Base-by-base conservation (phyloP, 1,140 invertebrate genomes). In the Vollenhovia emeryi region DNA sequence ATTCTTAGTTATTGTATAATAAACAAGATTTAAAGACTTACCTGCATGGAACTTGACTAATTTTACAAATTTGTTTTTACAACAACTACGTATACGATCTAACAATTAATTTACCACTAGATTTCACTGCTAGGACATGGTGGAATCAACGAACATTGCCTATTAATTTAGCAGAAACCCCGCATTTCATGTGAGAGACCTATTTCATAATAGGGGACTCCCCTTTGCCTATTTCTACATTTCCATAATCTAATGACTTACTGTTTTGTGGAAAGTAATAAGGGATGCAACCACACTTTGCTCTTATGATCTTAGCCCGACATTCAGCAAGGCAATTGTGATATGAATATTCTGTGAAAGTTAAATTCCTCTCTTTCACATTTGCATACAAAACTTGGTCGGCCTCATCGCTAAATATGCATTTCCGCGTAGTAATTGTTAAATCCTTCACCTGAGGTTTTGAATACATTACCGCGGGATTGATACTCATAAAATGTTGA, bases 301-400 rank as follows among this genome's bases (percentile, higher is more conserved):
- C 78, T 2, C 93, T 90, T 1, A 95, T 93, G 18, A 95, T 92
- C 8, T 91, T 89, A 15, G 95, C 92, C 24, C 96, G 94, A 86
- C 96, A 96, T 73, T 96, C 95, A 0, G 94, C 93, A 93, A 97
- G 94, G 88, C 97, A 97, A 87, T 97, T 97, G 73, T 96, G 94
- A 82, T 96, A 96, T 0, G 96, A 96, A 74, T 97, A 97, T 0
- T 93, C 93, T 0, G 43, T 64, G 8, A 57, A 85, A 27, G 57
- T 78, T 7, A 90, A 85, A 36, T 87, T 85, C 3, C 11, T 76
- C 2, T 89, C 88, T 15, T 96, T 94, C 2, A 90, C 86, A 0
- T 89, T 59, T 0, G 50, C 8, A 24, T 87, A 15, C 95, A 85
- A 0, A 86, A 87, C 36, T 18, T 89, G 11, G 13, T 86, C 50